Conservation (phyloP, 2,797 vertebrate genomes). For the Diplodus puntazzo region DNA sequence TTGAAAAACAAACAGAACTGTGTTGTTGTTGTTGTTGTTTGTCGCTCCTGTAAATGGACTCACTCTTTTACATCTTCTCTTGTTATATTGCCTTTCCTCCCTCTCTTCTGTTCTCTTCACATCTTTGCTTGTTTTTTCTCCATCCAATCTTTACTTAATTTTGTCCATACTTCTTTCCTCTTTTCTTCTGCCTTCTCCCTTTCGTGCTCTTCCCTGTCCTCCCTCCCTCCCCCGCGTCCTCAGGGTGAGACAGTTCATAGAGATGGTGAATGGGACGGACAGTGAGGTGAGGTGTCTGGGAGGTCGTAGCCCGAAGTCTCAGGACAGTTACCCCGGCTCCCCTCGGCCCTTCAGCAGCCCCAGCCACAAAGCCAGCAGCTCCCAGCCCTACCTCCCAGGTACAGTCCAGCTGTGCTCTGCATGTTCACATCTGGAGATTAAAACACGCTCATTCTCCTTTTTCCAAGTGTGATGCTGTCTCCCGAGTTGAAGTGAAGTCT, state of each 20-base stretch:
- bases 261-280: constrained; percentile 99
- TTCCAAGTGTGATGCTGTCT: no score
- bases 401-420: constrained; percentile 7
- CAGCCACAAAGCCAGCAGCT: constrained; percentile 90
- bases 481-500: no score
- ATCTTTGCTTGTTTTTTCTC: background rate
- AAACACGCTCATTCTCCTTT: background rate
- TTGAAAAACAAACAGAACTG: background rate
- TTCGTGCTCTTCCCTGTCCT: background rate
- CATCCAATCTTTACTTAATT: background rate
- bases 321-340: constrained; percentile 96
- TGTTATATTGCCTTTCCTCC: no score
- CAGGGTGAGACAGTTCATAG: constrained; percentile 98
- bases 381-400: constrained; percentile 89
- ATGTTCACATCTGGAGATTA: background rate
- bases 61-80: background rate
- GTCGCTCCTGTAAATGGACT: background rate
- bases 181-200: rapidly evolving
- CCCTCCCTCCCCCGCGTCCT: background rate
- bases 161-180: background rate
- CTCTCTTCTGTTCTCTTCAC: background rate
- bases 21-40: background rate
- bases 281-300: constrained; percentile 96
- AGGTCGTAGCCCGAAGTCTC: constrained; percentile 95
- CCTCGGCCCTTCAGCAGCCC: constrained; percentile 94